phyloP scores from a whole-genome alignment of 2,888 invertebrate genomes.

The Drosophila austrosaltans region DNA sequence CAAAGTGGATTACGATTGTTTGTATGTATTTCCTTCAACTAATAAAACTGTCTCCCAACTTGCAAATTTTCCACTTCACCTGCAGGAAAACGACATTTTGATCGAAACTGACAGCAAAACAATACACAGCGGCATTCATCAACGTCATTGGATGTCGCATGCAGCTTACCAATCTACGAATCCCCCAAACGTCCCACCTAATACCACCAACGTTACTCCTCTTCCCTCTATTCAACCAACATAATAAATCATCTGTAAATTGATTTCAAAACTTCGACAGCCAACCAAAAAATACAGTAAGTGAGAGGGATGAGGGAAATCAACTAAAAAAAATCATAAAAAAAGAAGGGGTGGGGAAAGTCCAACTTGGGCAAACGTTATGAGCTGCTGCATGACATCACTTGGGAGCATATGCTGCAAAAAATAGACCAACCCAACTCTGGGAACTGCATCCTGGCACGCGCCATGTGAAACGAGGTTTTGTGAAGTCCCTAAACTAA shows the following conservation, averaged over 20 bases:
- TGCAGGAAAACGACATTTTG: constrained; percentile 61
- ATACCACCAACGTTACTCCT: neutral
- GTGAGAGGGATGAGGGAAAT: neutral
- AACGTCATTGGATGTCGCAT: constrained; percentile 67
- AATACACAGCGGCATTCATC: constrained; percentile 76
- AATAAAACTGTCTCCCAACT: constrained; percentile 68
- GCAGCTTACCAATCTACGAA: constrained; percentile 31
- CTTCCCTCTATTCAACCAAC: constrained; percentile 66
- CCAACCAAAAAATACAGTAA: constrained; percentile 30
- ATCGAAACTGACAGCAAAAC: constrained; percentile 73
- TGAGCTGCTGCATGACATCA: constrained; percentile 48
- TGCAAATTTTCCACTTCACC: constrained; percentile 73
- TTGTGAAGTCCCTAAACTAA: constrained; percentile 62
- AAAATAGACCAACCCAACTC: constrained; percentile 11
- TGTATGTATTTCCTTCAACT: neutral
- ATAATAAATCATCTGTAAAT: constrained; percentile 78
- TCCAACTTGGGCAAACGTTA: constrained; percentile 37
- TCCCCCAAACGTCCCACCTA: neutral
- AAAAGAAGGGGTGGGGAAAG: constrained; percentile 17
- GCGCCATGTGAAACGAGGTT: constrained; percentile 39
- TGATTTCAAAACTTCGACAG: constrained; percentile 71
- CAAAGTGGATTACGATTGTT: neutral
- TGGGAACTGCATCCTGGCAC: constrained; percentile 53
- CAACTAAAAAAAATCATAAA: constrained; percentile 11
- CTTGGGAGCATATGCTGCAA: constrained; percentile 40